Percentiles rank a stretch among this genome's conserved stretches.
Evolutionary conservation across 2,888 invertebrate genomes (phyloP).

Genomic region (Creontiades dilutus): DNA sequence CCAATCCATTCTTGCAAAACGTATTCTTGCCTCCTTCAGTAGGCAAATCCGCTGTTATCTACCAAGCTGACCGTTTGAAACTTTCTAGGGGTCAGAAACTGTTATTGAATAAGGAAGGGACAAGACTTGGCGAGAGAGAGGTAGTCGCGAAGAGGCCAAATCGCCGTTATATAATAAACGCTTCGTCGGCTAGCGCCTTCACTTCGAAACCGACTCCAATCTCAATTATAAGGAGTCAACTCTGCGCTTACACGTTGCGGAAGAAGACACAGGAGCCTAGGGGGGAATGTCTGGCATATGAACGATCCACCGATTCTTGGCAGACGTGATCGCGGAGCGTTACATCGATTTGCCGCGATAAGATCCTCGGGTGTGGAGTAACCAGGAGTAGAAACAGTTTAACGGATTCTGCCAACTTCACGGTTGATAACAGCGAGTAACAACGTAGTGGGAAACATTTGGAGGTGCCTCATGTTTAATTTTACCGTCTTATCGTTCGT

Average conservation of each 20-base stretch:
- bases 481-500: too few species aligned
- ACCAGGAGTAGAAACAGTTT: too few species aligned
- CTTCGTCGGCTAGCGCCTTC: background rate
- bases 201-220: slow-evolving; percentile 19
- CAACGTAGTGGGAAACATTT: too few species aligned
- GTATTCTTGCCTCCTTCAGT: background rate
- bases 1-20: background rate
- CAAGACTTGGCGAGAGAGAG: slow-evolving; percentile 28
- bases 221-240: slow-evolving; percentile 21
- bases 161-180: slow-evolving; percentile 40
- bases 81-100: slow-evolving; percentile 36
- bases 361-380: too few species aligned
- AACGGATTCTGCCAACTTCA: too few species aligned
- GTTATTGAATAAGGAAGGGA: slow-evolving; percentile 36
- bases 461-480: too few species aligned
- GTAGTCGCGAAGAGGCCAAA: slow-evolving; percentile 28
- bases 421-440: too few species aligned
- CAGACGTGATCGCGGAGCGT: too few species aligned
- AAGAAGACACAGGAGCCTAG: slow-evolving; percentile 7
- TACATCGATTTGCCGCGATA: too few species aligned
- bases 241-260: background rate
- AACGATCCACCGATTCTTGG: background rate
- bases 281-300: background rate
- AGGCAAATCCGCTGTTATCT: background rate
- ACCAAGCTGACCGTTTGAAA: background rate